Evolutionary conservation across 2,888 invertebrate genomes (phyloP).

Genomic region (Sturmia bella): DNA sequence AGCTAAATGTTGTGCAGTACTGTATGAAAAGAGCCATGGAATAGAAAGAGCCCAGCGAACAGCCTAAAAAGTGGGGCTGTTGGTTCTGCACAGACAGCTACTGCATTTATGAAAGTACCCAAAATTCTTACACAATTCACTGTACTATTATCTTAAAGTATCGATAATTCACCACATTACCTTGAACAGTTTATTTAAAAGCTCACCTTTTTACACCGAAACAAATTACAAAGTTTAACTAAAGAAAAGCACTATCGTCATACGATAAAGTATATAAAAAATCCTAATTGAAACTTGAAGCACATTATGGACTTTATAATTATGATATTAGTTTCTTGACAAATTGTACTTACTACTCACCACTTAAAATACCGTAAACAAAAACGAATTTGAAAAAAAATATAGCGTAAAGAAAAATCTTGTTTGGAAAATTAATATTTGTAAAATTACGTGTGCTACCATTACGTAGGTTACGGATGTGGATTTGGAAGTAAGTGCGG

Average conservation of each 20-base stretch:
- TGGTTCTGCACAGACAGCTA: no score
- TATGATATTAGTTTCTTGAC: constrained; percentile 11
- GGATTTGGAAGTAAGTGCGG: constrained; percentile 82
- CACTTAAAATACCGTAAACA: constrained; percentile 4
- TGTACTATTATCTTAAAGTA: not conserved
- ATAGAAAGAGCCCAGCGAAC: no score
- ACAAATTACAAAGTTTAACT: constrained; percentile 19
- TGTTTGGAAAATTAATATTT: constrained; percentile 16
- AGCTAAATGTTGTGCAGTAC: no score
- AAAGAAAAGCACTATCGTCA: constrained; percentile 26
- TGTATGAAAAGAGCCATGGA: no score
- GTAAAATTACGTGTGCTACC: constrained; percentile 52
- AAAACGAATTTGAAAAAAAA: constrained; percentile 24
- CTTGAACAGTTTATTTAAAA: constrained; percentile 1
- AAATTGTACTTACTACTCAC: constrained; percentile 20
- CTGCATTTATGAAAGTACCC: no score
- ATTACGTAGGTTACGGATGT: constrained; percentile 81
- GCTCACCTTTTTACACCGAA: constrained; percentile 32
- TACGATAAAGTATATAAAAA: not conserved
- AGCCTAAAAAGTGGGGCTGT: no score
- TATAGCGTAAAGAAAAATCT: constrained; percentile 12
- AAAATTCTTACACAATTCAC: constrained; percentile 11
- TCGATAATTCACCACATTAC: constrained; percentile 11
- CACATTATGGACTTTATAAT: constrained; percentile 16
- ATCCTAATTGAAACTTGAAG: constrained; percentile 12